Conservation (phyloP, 2,113 vertebrate genomes). For the Lepus europaeus region DNA sequence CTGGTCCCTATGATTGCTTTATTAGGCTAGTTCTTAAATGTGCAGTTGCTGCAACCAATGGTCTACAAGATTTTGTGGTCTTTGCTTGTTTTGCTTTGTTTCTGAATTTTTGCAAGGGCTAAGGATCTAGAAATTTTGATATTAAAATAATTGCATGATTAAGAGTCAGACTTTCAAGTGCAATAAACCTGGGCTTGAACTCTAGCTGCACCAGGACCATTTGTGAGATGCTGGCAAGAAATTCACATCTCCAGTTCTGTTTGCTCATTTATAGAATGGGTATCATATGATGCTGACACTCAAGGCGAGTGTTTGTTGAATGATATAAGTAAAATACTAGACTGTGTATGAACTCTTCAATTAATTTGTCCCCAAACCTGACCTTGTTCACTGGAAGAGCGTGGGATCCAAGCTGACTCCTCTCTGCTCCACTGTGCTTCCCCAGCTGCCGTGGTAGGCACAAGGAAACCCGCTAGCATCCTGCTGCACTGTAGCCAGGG, state of each 20-base stretch:
- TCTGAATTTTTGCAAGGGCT: constrained; percentile 56
- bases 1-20: background rate
- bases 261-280: constrained; percentile 12
- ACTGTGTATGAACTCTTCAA: background rate
- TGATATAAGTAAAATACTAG: background rate
- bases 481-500: background rate
- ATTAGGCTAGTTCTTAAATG: constrained; percentile 22
- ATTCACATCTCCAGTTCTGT: background rate
- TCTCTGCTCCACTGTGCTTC: background rate
- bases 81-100: constrained; percentile 53
- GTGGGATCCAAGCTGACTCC: accelerated
- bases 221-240: background rate
- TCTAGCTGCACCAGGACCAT: background rate
- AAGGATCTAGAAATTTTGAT: constrained; percentile 13
- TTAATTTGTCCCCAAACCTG: background rate
- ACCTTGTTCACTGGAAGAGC: background rate
- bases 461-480: background rate
- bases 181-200: background rate
- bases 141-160: constrained; percentile 26
- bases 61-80: background rate
- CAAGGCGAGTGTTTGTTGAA: background rate
- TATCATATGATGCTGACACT: background rate
- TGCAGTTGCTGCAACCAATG: background rate
- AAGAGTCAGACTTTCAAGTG: background rate
- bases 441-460: accelerated